A percentile compares a stretch with the other conserved stretches of the same genome.
Evolutionary conservation across 2,888 invertebrate species (phyloP).

Genomic region (Eilema depressum): DNA sequence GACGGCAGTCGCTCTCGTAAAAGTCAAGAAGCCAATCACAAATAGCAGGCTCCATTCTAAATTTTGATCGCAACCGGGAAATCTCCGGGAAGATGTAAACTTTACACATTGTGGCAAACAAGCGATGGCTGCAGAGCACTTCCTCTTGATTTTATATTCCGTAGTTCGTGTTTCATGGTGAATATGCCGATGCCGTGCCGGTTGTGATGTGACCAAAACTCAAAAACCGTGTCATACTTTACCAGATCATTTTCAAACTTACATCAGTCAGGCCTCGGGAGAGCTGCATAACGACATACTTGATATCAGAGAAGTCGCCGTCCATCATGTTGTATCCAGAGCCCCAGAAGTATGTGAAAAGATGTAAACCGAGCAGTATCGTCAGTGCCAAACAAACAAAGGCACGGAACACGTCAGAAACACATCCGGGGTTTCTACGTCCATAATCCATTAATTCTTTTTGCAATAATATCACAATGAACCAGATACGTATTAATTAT

Average conservation of each 20-base stretch:
- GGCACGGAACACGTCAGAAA: slow-evolving; percentile 66
- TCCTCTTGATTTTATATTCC: background rate
- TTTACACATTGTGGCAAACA: background rate
- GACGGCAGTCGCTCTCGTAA: slow-evolving; percentile 53
- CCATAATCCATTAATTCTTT: slow-evolving; percentile 58
- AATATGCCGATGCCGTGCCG: background rate
- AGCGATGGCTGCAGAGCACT: background rate
- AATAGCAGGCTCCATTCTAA: background rate
- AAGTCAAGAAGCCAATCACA: background rate
- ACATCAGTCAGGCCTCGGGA: slow-evolving; percentile 75
- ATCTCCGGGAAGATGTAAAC: too few species aligned
- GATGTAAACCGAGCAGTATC: slow-evolving; percentile 72
- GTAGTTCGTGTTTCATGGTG: background rate
- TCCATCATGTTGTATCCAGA: slow-evolving; percentile 62
- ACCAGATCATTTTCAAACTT: slow-evolving; percentile 6
- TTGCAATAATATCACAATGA: background rate
- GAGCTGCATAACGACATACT: slow-evolving; percentile 77
- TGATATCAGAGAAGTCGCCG: slow-evolving; percentile 73
- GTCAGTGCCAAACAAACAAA: slow-evolving; percentile 72
- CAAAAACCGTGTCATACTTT: background rate
- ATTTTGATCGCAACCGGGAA: background rate
- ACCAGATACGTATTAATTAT: background rate
- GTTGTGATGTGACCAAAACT: background rate
- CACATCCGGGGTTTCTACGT: slow-evolving; percentile 53
- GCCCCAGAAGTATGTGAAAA: slow-evolving; percentile 70